These are phyloP conservation scores for Cossypha polioptera DNA, from an alignment of 2,797 vertebrate species.

Conservation along the genomic window DNA sequence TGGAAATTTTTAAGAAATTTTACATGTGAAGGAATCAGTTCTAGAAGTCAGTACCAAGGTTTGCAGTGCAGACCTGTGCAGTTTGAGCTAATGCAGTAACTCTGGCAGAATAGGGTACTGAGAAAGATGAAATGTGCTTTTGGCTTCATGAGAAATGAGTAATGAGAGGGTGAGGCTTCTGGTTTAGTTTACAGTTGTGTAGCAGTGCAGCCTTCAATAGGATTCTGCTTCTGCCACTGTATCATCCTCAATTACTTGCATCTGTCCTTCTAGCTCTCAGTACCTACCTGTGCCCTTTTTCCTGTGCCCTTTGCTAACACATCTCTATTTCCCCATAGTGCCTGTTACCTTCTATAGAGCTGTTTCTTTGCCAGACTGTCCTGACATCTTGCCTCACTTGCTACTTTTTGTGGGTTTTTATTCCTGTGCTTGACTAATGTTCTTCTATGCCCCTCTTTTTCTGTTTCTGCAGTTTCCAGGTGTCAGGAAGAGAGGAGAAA, in stretches of 20 bases:
- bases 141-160: background rate
- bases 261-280: background rate
- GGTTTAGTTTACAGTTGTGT: background rate
- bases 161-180: background rate
- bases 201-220: background rate
- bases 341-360: background rate
- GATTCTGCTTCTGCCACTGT: background rate
- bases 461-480: background rate
- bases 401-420: background rate
- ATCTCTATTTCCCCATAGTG: background rate
- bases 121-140: background rate
- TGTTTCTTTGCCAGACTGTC: background rate
- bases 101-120: fast-evolving
- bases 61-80: background rate
- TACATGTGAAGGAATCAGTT: fast-evolving
- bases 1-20: background rate
- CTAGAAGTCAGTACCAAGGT: background rate
- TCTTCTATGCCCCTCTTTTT: background rate
- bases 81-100: background rate
- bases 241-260: background rate
- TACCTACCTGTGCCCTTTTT: background rate
- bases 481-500: background rate
- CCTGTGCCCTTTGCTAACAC: background rate
- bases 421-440: background rate
- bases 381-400: background rate